A percentile compares a stretch with the other conserved stretches of the same genome.
These are phyloP conservation scores for Sclerodermus sp. DNA, from an alignment of 2,888 invertebrate species.

Conservation along the genomic window DNA sequence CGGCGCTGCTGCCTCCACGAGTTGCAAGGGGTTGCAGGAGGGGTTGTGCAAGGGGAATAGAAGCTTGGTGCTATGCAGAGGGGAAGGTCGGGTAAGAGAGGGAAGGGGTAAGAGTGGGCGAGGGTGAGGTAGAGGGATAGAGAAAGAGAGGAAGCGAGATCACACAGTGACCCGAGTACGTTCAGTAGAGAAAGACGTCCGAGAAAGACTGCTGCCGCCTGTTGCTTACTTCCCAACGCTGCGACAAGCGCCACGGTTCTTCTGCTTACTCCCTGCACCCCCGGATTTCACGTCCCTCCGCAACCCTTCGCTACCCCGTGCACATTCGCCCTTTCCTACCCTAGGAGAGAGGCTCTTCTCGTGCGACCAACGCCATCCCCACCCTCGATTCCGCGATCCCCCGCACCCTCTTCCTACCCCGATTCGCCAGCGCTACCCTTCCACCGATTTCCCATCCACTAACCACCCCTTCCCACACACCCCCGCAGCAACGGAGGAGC, in stretches of 20 bases:
- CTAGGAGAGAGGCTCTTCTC: conserved; percentile 1
- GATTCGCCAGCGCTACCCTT: conserved; percentile 32
- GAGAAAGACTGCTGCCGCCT: conserved; percentile 42
- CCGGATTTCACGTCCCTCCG: conserved; percentile 1
- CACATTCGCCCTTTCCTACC: background rate
- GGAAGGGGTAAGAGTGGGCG: background rate
- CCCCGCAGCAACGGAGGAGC: conserved; percentile 20
- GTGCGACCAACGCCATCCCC: conserved; percentile 15
- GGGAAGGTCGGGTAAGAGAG: background rate
- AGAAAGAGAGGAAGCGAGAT: too few species aligned
- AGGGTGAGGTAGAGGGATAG: background rate
- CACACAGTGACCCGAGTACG: too few species aligned
- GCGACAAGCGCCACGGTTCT: conserved; percentile 21
- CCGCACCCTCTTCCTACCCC: too few species aligned
- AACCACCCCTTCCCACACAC: conserved; percentile 29
- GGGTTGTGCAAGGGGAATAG: background rate
- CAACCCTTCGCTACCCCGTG: background rate
- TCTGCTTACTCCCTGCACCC: conserved; percentile 12
- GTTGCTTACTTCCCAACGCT: conserved; percentile 50
- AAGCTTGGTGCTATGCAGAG: conserved; percentile 1
- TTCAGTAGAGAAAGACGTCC: conserved; percentile 6
- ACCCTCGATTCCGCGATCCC: conserved; percentile 1
- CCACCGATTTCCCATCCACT: conserved; percentile 30
- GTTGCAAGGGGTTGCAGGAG: background rate
- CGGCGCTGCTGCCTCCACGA: conserved; percentile 18